These are phyloP conservation scores for Dolichomitus sp. DNA, from an alignment of 2,888 invertebrate species.

Conservation along the genomic window DNA sequence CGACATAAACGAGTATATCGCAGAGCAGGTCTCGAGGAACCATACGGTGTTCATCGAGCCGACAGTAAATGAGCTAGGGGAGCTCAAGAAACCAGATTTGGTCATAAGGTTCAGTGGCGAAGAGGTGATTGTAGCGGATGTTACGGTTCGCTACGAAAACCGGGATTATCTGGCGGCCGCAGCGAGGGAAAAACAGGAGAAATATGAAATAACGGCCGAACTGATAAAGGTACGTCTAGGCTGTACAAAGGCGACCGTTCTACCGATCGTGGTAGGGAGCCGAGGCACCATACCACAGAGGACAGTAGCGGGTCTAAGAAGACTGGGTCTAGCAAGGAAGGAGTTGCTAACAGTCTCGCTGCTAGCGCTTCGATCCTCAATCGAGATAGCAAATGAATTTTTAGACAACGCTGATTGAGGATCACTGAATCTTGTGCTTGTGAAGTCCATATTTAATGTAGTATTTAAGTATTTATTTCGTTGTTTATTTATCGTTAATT, in stretches of 20 bases:
- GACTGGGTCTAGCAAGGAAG: conserved; percentile 69
- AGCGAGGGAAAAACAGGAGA: conserved; percentile 69
- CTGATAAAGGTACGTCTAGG: neutral
- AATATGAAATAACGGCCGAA: conserved; percentile 68
- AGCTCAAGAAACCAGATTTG: conserved; percentile 77
- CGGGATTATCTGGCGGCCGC: conserved; percentile 68
- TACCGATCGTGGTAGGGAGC: conserved; percentile 79
- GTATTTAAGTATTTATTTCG: neutral
- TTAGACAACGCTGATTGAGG: conserved; percentile 77
- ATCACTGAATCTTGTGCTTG: no score
- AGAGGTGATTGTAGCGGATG: conserved; percentile 76
- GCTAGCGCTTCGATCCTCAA: conserved; percentile 75
- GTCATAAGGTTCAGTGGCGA: conserved; percentile 71
- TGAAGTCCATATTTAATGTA: no score
- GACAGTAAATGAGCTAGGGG: conserved; percentile 45
- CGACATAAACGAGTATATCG: neutral
- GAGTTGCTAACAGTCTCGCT: conserved; percentile 73
- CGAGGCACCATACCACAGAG: conserved; percentile 78
- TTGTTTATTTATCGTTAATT: neutral
- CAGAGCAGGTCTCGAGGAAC: neutral
- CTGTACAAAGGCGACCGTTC: conserved; percentile 67
- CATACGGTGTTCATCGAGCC: conserved; percentile 35
- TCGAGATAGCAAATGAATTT: conserved; percentile 75
- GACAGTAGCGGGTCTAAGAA: conserved; percentile 70
- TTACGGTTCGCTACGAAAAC: conserved; percentile 74